phyloP scores from a whole-genome alignment of 2,888 invertebrate genomes.

The Stratiomys singularior region DNA sequence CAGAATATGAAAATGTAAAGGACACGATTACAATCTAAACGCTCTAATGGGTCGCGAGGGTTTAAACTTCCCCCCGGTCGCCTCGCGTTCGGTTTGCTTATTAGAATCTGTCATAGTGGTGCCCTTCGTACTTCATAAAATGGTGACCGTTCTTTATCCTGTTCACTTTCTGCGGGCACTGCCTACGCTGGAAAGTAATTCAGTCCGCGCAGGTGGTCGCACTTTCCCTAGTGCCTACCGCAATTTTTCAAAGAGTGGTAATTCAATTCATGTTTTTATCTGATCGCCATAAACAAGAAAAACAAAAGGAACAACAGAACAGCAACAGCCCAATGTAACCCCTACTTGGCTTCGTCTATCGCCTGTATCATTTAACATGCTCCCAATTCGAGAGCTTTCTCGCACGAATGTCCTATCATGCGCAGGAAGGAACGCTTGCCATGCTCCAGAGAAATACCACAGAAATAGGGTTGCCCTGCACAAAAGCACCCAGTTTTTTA shows the following conservation, averaged over 20 bases:
- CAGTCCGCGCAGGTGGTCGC: slow-evolving; percentile 35
- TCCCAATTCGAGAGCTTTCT: not conserved
- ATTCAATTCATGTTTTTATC: slow-evolving; percentile 40
- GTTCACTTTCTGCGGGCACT: not conserved
- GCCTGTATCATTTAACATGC: not conserved
- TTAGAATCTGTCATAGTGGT: slow-evolving; percentile 14
- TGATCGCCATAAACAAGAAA: slow-evolving; percentile 30
- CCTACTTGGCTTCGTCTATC: not conserved
- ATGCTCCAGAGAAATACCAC: not conserved
- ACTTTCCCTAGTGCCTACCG: slow-evolving; percentile 35
- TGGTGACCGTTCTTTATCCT: slow-evolving; percentile 14
- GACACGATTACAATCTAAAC: slow-evolving; percentile 21
- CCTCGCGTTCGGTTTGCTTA: not conserved
- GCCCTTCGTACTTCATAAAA: slow-evolving; percentile 29
- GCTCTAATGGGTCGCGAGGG: slow-evolving; percentile 1
- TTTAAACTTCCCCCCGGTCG: slow-evolving; percentile 20
- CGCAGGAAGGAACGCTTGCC: not conserved
- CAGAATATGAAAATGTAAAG: slow-evolving; percentile 37
- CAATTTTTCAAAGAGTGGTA: slow-evolving; percentile 40
- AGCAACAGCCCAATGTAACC: slow-evolving; percentile 1
- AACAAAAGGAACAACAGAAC: slow-evolving; percentile 18
- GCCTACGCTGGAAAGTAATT: slow-evolving; percentile 1
- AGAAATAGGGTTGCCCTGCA: too few relatives aligned
- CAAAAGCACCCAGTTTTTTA: too few relatives aligned
- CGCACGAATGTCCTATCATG: not conserved